Evolutionary conservation across 2,797 vertebrate genomes (phyloP), one percentile per base, ranked within the genome.

Genomic region (Distichodus sexfasciatus): DNA sequence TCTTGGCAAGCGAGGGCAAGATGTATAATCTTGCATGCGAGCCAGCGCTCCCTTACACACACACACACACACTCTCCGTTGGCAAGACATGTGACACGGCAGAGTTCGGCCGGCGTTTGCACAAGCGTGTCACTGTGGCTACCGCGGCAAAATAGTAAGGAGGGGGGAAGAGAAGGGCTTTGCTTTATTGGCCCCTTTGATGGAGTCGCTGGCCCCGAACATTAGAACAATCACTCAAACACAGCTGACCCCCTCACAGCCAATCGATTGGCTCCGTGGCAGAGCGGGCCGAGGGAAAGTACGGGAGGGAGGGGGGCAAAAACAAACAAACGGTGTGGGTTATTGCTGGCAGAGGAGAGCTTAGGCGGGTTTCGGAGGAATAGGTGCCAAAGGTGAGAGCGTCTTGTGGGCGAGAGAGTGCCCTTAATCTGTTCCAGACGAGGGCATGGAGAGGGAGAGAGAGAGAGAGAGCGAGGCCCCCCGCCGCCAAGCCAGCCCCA

Each of bases 351-450:
- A 67, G 77, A 71, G 61, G 58, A 47, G 66, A 57, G 83, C 79
- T 87, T 85, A 82, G 85, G 81, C 76, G 84, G 82, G 83, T 84
- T 88, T 86, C 81, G 86, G 85, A 79, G 58, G 73, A 76, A n/a
- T n/a, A 88, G 86, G 84, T 90, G 89, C 89, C 87, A 91, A 90
- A 92, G 91, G 91, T 92, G 90, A 91, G 86, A 85, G 83, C 85
- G 89, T 86, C 78, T 88, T 86, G 87, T 90, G 87, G 88, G 90
- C 82, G 87, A 89, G 87, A 86, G 86, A 83, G 87, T 68, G 71
- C 81, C 84, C 87, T 87, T 92, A 92, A 91, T 93, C 90, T 89
- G 84, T 80, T 82, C 81, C 87, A 89, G 87, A 91, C 85, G 85
- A 89, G 89, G 90, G 86, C 87, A 89, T 73, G 74, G 82, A 71